Evolutionary conservation across 2,888 invertebrate genomes (phyloP).

Genomic region (Alviniconcha strummeri): DNA sequence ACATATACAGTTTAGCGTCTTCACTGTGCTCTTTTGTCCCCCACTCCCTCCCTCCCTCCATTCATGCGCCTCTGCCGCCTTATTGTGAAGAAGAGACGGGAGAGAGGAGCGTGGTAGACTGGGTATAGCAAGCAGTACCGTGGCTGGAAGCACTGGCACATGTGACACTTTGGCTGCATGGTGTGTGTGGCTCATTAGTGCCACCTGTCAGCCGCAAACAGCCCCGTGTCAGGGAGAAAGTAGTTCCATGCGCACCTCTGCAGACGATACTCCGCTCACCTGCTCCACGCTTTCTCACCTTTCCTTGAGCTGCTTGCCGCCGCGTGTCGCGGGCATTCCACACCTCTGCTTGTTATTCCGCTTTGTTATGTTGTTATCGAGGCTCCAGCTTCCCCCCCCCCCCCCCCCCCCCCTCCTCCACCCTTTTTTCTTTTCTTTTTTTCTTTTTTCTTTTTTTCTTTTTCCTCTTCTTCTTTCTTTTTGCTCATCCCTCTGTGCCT

Average conservation of each 20-base stretch:
- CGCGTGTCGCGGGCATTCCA: slow-evolving; percentile 8
- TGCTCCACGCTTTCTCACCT: slow-evolving; percentile 27
- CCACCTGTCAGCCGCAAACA: slow-evolving; percentile 28
- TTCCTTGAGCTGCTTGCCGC: neutral
- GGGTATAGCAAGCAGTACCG: neutral
- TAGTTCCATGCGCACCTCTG: slow-evolving; percentile 22
- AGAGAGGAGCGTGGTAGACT: too few species aligned
- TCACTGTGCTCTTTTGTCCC: too few species aligned
- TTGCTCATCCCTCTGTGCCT: neutral
- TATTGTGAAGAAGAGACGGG: too few species aligned
- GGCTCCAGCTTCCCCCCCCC: neutral
- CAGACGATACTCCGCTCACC: slow-evolving; percentile 18
- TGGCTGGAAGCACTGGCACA: neutral
- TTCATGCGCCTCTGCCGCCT: too few species aligned
- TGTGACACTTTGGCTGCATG: slow-evolving; percentile 19
- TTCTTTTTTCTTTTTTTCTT: neutral
- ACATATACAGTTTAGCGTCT: too few species aligned
- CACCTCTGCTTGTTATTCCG: neutral
- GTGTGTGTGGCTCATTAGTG: slow-evolving; percentile 29
- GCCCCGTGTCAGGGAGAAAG: slow-evolving; percentile 19
- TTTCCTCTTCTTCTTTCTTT: neutral
- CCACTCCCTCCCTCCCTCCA: too few species aligned
- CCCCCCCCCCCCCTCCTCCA: neutral
- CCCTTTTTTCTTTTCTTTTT: neutral
- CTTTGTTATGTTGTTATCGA: neutral